Conservation (phyloP, 53 echinoderm and acorn worm species). For the Actinopyga echinites region DNA sequence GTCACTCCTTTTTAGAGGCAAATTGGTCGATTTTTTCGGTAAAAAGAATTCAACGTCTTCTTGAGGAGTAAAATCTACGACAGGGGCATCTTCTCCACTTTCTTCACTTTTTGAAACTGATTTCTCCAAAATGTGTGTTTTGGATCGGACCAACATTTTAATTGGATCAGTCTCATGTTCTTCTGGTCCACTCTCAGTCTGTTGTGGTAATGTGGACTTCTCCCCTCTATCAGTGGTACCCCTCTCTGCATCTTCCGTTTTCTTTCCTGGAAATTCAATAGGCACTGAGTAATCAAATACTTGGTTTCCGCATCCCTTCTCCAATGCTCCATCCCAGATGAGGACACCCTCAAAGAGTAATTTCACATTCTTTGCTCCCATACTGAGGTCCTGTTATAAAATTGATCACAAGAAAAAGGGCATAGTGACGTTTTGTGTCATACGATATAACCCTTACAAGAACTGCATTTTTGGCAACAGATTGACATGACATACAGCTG, state of each 20-base stretch:
- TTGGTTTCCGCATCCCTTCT: slow-evolving; percentile 96
- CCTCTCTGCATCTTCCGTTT: background rate
- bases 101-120: slow-evolving; percentile 3
- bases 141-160: background rate
- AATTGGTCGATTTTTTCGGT: background rate
- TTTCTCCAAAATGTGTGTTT: background rate
- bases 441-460: too few relatives aligned
- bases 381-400: slow-evolving; percentile 65
- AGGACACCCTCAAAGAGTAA: slow-evolving; percentile 45
- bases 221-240: background rate
- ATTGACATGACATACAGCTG: too few relatives aligned
- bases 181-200: background rate
- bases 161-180: background rate
- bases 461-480: too few relatives aligned
- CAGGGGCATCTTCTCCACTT: background rate
- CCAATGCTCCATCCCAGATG: slow-evolving; percentile 80
- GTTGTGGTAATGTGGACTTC: background rate
- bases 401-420: too few relatives aligned
- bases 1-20: background rate
- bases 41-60: background rate
- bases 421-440: too few relatives aligned
- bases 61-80: background rate
- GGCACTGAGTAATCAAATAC: slow-evolving; percentile 89
- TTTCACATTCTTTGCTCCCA: slow-evolving; percentile 70
- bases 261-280: slow-evolving; percentile 36